Evolutionary conservation across 2,797 vertebrate genomes (phyloP).

Genomic region (Typhlichthys eigenmanni): DNA sequence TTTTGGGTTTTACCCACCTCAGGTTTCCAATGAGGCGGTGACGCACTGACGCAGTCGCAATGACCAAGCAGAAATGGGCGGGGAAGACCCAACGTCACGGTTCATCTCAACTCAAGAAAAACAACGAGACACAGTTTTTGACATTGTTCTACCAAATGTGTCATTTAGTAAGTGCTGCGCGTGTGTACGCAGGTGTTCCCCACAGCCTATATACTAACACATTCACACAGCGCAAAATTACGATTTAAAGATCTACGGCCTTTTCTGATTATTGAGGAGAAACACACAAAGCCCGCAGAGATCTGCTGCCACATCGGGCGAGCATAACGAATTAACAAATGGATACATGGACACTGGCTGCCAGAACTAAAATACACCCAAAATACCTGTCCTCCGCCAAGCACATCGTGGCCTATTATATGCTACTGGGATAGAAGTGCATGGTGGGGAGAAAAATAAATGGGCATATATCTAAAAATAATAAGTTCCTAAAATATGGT

Average conservation of each 20-base stretch:
- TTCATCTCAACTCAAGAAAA: too few species aligned
- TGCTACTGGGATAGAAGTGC: neutral
- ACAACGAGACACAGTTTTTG: too few species aligned
- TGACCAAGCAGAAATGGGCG: conserved; percentile 55
- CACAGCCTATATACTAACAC: too few species aligned
- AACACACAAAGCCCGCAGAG: neutral
- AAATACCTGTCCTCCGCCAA: neutral
- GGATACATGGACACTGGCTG: neutral
- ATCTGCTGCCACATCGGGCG: conserved; percentile 45
- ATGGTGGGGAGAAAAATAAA: too few species aligned
- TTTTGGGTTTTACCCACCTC: conserved; percentile 21
- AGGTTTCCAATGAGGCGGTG: conserved; percentile 59
- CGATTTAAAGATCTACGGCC: too few species aligned
- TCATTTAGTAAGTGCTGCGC: too few species aligned
- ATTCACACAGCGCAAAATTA: too few species aligned
- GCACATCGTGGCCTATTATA: neutral
- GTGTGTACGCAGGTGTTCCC: too few species aligned
- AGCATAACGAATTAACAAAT: conserved; percentile 30
- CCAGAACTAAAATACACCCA: conserved; percentile 15
- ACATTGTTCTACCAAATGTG: too few species aligned
- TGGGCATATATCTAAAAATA: too few species aligned
- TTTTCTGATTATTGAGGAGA: neutral
- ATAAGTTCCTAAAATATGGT: too few species aligned
- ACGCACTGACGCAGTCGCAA: conserved; percentile 63
- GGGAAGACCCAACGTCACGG: neutral